Percentiles rank a stretch among this genome's conserved stretches.
phyloP scores from a whole-genome alignment of 2,797 vertebrate species.

The Microcaecilia unicolor region DNA sequence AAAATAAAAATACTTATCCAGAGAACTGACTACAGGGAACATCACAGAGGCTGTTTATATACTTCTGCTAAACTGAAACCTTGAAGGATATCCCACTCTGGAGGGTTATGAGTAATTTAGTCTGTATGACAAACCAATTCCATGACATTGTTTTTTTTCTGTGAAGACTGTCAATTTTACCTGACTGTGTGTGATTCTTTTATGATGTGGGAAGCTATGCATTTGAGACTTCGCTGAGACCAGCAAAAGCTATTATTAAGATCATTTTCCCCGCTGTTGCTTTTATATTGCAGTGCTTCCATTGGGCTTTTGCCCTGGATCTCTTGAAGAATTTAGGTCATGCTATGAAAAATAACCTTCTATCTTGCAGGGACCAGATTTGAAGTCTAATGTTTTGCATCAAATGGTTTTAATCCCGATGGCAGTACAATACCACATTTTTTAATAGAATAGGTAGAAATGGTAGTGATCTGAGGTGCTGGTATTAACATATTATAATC shows the following conservation, averaged over 20 bases:
- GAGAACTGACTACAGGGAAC: neutral
- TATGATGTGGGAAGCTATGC: neutral
- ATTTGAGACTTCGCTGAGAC: constrained; percentile 3
- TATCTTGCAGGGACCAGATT: constrained; percentile 27
- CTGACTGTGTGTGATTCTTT: neutral
- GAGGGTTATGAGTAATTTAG: neutral
- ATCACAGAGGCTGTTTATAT: neutral
- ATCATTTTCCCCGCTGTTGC: neutral
- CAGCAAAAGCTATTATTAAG: constrained; percentile 3
- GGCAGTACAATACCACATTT: constrained; percentile 10
- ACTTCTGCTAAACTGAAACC: neutral
- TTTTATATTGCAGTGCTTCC: neutral
- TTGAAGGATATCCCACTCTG: neutral
- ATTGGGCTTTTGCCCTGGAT: constrained; percentile 27
- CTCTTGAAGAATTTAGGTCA: constrained; percentile 39
- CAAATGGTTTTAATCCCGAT: constrained; percentile 16
- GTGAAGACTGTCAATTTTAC: neutral
- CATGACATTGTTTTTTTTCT: neutral
- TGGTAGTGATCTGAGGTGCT: constrained; percentile 13
- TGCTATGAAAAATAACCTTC: constrained; percentile 44
- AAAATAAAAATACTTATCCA: no score
- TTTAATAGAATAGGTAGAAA: constrained; percentile 17
- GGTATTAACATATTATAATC: no score
- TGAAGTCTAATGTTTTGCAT: constrained; percentile 21
- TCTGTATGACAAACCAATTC: neutral